Base-by-base conservation (phyloP, 1,140 invertebrate genomes). In the Heliothis virescens region DNA sequence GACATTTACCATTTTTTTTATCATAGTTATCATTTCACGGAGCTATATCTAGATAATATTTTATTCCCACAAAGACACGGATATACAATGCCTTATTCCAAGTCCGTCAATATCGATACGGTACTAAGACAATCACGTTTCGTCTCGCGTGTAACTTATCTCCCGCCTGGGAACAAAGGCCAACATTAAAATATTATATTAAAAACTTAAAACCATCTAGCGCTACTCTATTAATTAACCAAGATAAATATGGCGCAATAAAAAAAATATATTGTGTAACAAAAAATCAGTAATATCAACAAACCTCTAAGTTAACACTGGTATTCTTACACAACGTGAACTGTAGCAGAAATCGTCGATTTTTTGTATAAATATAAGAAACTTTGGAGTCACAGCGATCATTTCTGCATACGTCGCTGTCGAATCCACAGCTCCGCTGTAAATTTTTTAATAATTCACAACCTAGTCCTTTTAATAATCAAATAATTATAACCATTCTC, bases 281-380 rank as follows among this genome's bases (percentile, higher is more conserved):
- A 48, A 74, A 34, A 34, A 57, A 65, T 48, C 3, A 34, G 29
- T 53, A 57, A 62, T 48, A 74, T 74, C 72, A 74, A 74, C 72
- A 48, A 74, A 74, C 41, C 72, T 11, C 16, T 5, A 3, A 60
- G 1, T 59, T 29, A 21, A 50, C 16, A 74, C 15, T 13, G 13
- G 5, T 16, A 50, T 48, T 48, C 16, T 65, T 76, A 76, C 59
- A 76, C 74, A 76, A 76, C 48, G 12, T 52, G 53, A 76, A 76
- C 65, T 69, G 65, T 52, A 76, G 18, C 74, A 59, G 15, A 67
- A 69, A 53, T 15, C 65, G 18, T 55, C 47, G 48, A 73, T 75
- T 74, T 73, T 48, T 74, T 78, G 78, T 83, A 81, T 80, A 82
- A 82, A 82, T 80, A 83, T 71, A 83, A 74, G 75, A 69, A 62